Evolutionary conservation across 2,113 vertebrate genomes (phyloP), one percentile per base, ranked within the genome.

Genomic region (Limanda limanda): DNA sequence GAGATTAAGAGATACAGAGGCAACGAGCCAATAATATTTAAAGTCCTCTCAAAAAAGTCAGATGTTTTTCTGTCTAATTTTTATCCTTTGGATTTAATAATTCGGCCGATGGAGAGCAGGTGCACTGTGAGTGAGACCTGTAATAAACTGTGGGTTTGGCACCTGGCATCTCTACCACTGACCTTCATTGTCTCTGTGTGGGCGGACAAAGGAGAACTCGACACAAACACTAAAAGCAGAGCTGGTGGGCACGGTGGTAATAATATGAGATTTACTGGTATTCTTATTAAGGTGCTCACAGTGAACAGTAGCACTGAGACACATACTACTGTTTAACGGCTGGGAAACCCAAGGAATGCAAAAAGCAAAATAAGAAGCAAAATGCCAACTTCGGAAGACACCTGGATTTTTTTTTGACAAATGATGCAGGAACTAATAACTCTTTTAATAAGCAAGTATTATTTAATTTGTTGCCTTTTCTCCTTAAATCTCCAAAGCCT

Each of bases 101-200:
- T 40, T 13, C 15, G 10, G 14, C 31, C 23, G 47, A 71, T 55
- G 17, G 59, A 3, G 57, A 62, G 47, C 76, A 76, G 74, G 62
- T 70, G 72, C 45, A 47, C 45, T 10, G 2, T 10, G 24, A 65
- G 62, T 10, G 20, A 65, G 62, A 27, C 72, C 35, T 35, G 17
- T 21, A 54, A 48, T 69, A 62, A 65, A 61, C 14, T 52, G 58
- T 67, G 51, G 64, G 48, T 70, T 75, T 64, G 27, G 54, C 7
- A 89, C 71, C 68, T 71, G 83, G 54, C 27, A 71, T 72, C 62
- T 79, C 54, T 48, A 2, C 74, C 54, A 60, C 37, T 88, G 83
- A 76, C 85, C 84, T 86, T 89, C 72, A 51, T 54, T 74, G 20
- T 65, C 51, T 69, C 60, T 83, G 90, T 78, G 90, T 88, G 84